These are phyloP conservation scores for Centropristis striata DNA, from an alignment of 2,113 vertebrate species.

Conservation along the genomic window DNA sequence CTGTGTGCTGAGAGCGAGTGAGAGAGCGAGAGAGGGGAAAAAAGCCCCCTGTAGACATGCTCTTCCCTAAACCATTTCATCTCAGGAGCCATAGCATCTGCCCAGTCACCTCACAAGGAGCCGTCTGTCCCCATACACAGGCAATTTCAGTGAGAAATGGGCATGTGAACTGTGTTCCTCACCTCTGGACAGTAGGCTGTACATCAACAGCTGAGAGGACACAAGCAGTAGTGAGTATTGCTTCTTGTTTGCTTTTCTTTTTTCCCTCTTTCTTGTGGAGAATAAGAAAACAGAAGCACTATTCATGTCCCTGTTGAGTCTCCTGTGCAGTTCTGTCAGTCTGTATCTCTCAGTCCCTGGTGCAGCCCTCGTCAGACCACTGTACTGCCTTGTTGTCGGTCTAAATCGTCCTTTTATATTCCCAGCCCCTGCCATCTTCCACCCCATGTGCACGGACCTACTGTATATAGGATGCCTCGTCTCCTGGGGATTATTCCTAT, in stretches of 20 bases:
- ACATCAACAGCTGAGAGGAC: conserved; percentile 52
- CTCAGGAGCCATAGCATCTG: conserved; percentile 45
- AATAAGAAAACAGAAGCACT: conserved; percentile 77
- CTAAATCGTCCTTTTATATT: conserved; percentile 72
- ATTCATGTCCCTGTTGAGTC: conserved; percentile 79
- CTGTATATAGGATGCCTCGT: conserved; percentile 65
- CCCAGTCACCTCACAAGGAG: conserved; percentile 54
- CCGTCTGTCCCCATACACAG: conserved; percentile 27
- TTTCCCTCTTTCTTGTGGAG: conserved; percentile 50
- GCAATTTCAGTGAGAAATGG: conserved; percentile 60
- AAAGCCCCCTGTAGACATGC: conserved; percentile 20
- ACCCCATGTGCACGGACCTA: conserved; percentile 32
- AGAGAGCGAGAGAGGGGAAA: too few relatives aligned
- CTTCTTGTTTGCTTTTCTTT: conserved; percentile 62
- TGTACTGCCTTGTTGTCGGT: conserved; percentile 77
- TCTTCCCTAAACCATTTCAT: conserved; percentile 37
- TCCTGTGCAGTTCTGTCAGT: conserved; percentile 69
- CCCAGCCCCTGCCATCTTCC: conserved; percentile 18
- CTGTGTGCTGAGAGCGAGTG: conserved; percentile 46
- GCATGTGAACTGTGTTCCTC: conserved; percentile 40
- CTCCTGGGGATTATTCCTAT: conserved; percentile 77
- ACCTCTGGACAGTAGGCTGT: conserved; percentile 61
- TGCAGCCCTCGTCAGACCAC: conserved; percentile 58
- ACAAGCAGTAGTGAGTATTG: conserved; percentile 52
- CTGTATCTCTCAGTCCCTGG: conserved; percentile 77